Evolutionary conservation across 2,113 vertebrate species (phyloP), one percentile per base, ranked within the genome.

Genomic region (Coryphaenoides rupestris): DNA sequence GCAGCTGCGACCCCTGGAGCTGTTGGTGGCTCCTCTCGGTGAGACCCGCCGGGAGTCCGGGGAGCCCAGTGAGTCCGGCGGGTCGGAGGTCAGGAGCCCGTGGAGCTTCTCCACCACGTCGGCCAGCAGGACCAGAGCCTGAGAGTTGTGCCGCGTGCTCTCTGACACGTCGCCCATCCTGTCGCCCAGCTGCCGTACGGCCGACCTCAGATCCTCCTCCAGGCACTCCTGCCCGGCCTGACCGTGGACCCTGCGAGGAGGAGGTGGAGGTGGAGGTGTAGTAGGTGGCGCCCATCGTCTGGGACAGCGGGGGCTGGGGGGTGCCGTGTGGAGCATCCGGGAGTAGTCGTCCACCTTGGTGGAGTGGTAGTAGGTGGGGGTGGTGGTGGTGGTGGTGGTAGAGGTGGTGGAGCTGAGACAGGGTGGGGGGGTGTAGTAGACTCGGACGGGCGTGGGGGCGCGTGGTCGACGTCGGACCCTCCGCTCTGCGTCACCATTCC

Each of bases 71-170:
- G n/a, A n/a, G 67, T 10, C 46, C 50, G 62, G 58, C 40, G 50
- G 62, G 57, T 58, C 45, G 59, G 64, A 1, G 2, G 58, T 5
- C 0, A 90, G 64, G 21, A 86, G 62, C 0, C 5, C 58, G 61
- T 89, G 86, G 17, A 90, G 78, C 40, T 68, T 79, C 15, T 87
- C 81, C 50, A 90, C 78, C 40, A 85, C 83, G 72, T 83, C 73
- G 0, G 77, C 69, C 65, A 90, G 80, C 24, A 87, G 74, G 3
- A 67, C 52, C 50, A 90, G 33, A 9, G 87, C 84, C 40, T 76
- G 81, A 3, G 87, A 82, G 65, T 89, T 89, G 66, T 88, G 86
- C 66, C 83, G 84, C 16, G 87, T 81, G 0, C 78, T 85, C 61
- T 85, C 83, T 0, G 83, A 84, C 75, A 89, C 0, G 71, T 66